Conservation (phyloP, 1,140 invertebrate species). For the Drosophila rufa region DNA sequence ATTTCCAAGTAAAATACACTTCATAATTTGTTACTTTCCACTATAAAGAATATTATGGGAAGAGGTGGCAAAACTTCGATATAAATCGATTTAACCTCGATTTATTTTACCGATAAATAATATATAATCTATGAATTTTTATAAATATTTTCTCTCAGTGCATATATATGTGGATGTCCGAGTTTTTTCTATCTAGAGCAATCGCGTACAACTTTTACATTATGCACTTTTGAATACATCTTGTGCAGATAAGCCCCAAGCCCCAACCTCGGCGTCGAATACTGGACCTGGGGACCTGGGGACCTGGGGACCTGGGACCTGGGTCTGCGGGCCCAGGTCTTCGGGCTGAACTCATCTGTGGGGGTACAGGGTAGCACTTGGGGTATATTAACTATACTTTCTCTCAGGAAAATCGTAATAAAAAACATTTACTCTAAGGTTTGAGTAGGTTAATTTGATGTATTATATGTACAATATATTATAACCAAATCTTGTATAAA, state of each 20-base stretch:
- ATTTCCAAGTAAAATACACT: too few relatives aligned
- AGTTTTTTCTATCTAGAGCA: constrained; percentile 68
- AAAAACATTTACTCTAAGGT: accelerated
- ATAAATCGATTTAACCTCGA: too few relatives aligned
- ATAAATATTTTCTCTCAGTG: not conserved
- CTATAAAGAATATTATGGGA: too few relatives aligned
- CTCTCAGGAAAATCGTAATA: accelerated
- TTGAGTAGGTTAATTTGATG: not conserved
- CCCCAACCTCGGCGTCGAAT: not conserved
- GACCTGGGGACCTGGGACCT: not conserved
- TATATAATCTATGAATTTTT: too few relatives aligned
- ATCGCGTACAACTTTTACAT: constrained; percentile 80
- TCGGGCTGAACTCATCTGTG: constrained; percentile 14
- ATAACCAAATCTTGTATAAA: not conserved
- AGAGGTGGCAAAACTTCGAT: too few relatives aligned
- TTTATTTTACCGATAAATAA: too few relatives aligned
- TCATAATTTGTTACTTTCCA: too few relatives aligned
- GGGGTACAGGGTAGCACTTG: constrained; percentile 1
- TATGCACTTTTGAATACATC: constrained; percentile 82
- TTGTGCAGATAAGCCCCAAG: constrained; percentile 63
- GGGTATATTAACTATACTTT: constrained; percentile 1
- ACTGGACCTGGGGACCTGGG: constrained; percentile 7
- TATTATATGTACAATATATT: too few relatives aligned
- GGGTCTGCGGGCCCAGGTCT: constrained; percentile 11
- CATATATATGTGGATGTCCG: not conserved